Conservation (phyloP, 2,113 vertebrate species). For the Nesoenas mayeri region DNA sequence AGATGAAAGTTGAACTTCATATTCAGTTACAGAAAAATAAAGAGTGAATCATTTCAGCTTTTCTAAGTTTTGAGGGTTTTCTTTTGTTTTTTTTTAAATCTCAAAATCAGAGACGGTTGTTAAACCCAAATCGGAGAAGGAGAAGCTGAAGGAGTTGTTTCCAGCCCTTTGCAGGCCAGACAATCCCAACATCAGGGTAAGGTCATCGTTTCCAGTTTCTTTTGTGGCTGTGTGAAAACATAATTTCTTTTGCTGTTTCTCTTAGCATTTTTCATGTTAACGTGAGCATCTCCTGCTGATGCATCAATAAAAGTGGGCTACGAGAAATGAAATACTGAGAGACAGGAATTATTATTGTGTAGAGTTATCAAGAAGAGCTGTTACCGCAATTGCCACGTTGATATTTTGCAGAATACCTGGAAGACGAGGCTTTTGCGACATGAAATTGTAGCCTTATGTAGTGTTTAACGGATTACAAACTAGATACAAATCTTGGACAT, state of each 20-base stretch:
- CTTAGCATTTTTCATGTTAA: background rate
- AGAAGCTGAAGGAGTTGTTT: slow-evolving; percentile 90
- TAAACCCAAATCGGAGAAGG: slow-evolving; percentile 88
- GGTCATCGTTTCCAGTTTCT: background rate
- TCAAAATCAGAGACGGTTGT: slow-evolving; percentile 63
- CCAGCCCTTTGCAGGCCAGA: slow-evolving; percentile 91
- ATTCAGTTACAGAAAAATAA: accelerated
- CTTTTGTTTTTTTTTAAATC: background rate
- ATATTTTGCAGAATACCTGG: background rate
- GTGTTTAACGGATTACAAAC: background rate
- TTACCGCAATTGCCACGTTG: accelerated
- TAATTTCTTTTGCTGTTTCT: background rate
- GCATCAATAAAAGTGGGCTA: background rate
- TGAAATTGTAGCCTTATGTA: background rate
- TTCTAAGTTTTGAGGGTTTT: background rate
- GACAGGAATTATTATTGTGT: background rate
- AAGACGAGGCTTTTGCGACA: background rate
- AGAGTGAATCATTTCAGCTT: background rate
- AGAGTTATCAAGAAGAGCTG: background rate
- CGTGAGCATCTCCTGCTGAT: background rate
- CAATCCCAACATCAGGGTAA: slow-evolving; percentile 85
- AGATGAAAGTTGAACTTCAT: background rate
- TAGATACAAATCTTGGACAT: accelerated
- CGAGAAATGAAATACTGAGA: background rate
- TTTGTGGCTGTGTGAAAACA: background rate